Evolutionary conservation across 2,888 invertebrate species (phyloP).

Genomic region (Caenorhabditis imperialis): DNA sequence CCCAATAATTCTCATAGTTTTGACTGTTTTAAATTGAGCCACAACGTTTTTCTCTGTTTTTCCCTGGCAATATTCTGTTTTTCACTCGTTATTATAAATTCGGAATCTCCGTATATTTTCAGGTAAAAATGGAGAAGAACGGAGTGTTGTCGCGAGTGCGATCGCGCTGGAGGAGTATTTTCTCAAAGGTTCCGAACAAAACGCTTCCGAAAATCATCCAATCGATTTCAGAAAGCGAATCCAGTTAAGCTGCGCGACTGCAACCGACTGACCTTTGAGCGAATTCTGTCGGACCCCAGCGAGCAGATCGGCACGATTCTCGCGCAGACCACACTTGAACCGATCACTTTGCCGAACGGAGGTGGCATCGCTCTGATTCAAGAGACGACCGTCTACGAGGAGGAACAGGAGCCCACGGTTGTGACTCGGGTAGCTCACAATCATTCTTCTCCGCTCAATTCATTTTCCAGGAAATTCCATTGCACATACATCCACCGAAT

Average conservation of each 20-base stretch:
- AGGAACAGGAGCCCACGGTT: slow-evolving; percentile 4
- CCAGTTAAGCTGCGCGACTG: slow-evolving; percentile 50
- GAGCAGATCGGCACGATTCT: slow-evolving; percentile 42
- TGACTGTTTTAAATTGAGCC: background rate
- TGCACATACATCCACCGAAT: background rate
- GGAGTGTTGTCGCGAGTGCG: slow-evolving; percentile 23
- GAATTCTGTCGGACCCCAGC: slow-evolving; percentile 40
- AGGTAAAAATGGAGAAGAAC: slow-evolving; percentile 1
- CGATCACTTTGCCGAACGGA: slow-evolving; percentile 35
- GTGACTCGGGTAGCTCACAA: too few species aligned
- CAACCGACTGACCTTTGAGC: slow-evolving; percentile 31
- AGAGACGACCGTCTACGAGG: slow-evolving; percentile 35
- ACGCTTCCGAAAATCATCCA: background rate
- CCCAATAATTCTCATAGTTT: too few species aligned
- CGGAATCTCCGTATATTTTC: background rate
- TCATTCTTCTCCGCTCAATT: too few species aligned
- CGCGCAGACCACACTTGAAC: slow-evolving; percentile 34
- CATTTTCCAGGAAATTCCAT: slow-evolving; percentile 6
- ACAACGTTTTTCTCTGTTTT: background rate
- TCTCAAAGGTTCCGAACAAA: slow-evolving; percentile 46
- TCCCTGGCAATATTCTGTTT: background rate
- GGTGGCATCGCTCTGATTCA: slow-evolving; percentile 33
- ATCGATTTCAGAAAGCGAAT: slow-evolving; percentile 35
- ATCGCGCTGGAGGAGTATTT: slow-evolving; percentile 52
- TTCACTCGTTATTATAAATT: too few species aligned